These are phyloP conservation scores for Leptodactylus fuscus DNA, from an alignment of 2,113 vertebrate species.

Conservation along the genomic window DNA sequence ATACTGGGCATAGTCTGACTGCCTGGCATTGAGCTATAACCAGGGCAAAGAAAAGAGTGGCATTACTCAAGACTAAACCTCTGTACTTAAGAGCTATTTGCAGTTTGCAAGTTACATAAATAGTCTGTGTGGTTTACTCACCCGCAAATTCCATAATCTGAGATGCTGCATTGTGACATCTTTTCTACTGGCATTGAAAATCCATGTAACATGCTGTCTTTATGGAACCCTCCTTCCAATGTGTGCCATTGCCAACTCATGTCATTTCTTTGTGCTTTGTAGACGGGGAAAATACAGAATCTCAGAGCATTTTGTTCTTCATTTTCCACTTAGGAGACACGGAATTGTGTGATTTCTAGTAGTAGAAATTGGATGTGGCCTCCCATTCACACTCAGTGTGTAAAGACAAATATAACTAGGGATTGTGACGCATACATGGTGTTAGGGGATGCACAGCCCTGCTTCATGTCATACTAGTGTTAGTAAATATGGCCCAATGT, in stretches of 20 bases:
- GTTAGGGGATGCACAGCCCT: background rate
- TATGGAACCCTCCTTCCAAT: background rate
- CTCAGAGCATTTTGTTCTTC: too few relatives aligned
- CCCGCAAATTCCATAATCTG: background rate
- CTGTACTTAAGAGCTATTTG: background rate
- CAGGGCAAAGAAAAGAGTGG: background rate
- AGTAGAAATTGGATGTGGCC: background rate
- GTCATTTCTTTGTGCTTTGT: background rate
- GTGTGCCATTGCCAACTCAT: background rate
- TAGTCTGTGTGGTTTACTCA: background rate
- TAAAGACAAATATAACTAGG: background rate
- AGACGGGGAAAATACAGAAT: too few relatives aligned
- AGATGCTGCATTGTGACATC: background rate
- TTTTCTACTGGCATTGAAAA: background rate
- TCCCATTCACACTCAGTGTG: background rate
- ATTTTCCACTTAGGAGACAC: too few relatives aligned
- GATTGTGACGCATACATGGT: background rate
- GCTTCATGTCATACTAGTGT: too few relatives aligned
- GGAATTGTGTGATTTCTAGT: too few relatives aligned
- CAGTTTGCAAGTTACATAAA: background rate
- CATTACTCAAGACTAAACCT: background rate
- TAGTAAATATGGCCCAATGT: too few relatives aligned
- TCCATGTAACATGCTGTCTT: background rate
- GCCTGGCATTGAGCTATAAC: background rate
- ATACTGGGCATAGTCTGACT: background rate